Evolutionary conservation across 2,888 invertebrate genomes (phyloP).

Genomic region (Callinectes sapidus): DNA sequence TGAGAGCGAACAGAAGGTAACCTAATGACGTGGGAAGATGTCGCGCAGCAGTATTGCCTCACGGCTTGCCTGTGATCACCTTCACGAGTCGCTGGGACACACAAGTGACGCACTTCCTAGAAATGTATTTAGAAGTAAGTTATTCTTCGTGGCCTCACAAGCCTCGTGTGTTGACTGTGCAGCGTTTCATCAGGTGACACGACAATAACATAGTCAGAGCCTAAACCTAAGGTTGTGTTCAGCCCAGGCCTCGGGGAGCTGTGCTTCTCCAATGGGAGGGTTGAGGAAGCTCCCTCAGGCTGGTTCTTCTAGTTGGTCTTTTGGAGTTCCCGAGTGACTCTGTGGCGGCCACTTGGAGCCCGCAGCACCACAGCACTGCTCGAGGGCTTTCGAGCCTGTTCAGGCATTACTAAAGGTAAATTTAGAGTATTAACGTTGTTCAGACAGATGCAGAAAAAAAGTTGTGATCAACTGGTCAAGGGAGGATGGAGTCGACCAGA

Average conservation of each 20-base stretch:
- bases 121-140: not conserved
- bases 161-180: not conserved
- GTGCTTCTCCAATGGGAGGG: not conserved
- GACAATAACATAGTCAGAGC: not conserved
- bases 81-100: not conserved
- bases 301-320: not conserved
- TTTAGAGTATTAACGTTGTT: not conserved
- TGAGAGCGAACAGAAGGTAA: not conserved
- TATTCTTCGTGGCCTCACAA: not conserved
- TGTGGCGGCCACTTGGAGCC: not conserved
- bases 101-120: not conserved
- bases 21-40: not conserved
- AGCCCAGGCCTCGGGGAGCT: not conserved
- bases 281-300: not conserved
- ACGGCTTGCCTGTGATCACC: not conserved
- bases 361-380: not conserved
- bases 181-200: not conserved
- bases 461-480: not conserved
- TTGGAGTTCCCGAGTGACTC: not conserved
- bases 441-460: not conserved
- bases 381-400: not conserved
- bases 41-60: not conserved
- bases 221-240: conserved; percentile 9
- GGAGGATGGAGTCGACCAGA: not conserved
- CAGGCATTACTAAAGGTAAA: not conserved